These are phyloP conservation scores for Stichodactyla mertensii DNA, from an alignment of 64 coral and sea anemone genomes.

Conservation along the genomic window DNA sequence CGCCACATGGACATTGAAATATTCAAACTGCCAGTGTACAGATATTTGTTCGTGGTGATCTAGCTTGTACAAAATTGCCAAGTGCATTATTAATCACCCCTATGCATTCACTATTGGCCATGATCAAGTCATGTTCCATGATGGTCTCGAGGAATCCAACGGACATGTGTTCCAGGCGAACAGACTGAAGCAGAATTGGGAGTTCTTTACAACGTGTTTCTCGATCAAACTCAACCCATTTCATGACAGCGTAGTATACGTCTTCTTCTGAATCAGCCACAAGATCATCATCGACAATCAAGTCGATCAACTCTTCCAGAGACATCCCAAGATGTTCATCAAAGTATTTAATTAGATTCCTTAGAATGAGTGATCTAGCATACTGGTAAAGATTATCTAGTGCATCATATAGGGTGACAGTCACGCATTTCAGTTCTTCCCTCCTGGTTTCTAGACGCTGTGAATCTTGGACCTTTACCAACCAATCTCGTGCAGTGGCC, in stretches of 20 bases:
- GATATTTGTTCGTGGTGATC: too few relatives aligned
- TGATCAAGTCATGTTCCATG: not conserved
- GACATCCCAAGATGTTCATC: constrained; percentile 12
- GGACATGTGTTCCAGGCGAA: constrained; percentile 20
- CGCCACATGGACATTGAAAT: too few relatives aligned
- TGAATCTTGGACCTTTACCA: not conserved
- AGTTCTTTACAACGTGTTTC: not conserved
- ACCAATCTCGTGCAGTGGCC: not conserved
- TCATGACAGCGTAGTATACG: constrained; percentile 14
- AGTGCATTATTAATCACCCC: not conserved
- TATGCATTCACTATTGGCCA: not conserved
- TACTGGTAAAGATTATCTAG: not conserved
- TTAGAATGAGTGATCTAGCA: not conserved
- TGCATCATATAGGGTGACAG: not conserved
- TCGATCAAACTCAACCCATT: constrained; percentile 21
- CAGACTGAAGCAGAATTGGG: not conserved
- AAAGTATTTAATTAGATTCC: not conserved
- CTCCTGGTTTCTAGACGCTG: too few relatives aligned
- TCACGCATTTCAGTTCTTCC: too few relatives aligned
- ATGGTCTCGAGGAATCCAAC: not conserved
- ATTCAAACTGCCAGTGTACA: too few relatives aligned
- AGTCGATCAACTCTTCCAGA: constrained; percentile 11
- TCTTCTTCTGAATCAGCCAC: constrained; percentile 22
- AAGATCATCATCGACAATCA: constrained; percentile 16
- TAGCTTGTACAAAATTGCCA: too few relatives aligned